Conservation (phyloP, 2,113 vertebrate genomes). For the Apeltes quadracus region DNA sequence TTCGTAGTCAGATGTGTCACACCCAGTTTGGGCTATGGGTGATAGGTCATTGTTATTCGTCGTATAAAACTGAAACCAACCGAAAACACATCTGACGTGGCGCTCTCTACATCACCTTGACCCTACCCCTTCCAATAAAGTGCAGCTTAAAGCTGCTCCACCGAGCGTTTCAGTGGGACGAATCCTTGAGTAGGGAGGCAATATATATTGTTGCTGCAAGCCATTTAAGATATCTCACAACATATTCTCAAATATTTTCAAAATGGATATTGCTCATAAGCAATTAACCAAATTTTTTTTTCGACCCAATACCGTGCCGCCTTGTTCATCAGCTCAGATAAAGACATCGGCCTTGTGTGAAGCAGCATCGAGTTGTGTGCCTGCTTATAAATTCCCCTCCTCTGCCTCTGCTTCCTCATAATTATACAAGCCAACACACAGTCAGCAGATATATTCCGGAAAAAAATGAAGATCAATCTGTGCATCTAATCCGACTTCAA, state of each 20-base stretch:
- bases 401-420: conserved; percentile 18
- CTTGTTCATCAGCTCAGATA: not conserved
- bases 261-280: not conserved
- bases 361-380: not conserved
- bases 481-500: conserved; percentile 43
- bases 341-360: not conserved
- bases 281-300: not conserved
- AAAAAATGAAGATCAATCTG: conserved; percentile 45
- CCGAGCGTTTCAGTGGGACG: too few relatives aligned
- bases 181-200: too few relatives aligned
- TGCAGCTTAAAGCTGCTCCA: too few relatives aligned
- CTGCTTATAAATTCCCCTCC: conserved; percentile 14
- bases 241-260: not conserved
- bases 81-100: too few relatives aligned
- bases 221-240: not conserved
- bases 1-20: too few relatives aligned
- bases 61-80: too few relatives aligned
- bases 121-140: too few relatives aligned
- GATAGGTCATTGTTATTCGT: too few relatives aligned
- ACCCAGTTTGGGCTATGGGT: too few relatives aligned
- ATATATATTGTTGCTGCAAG: not conserved
- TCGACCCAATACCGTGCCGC: not conserved
- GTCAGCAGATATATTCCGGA: conserved; percentile 33
- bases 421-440: conserved; percentile 45
- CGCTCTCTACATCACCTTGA: too few relatives aligned